Conservation (phyloP, 2,113 vertebrate species). For the Podarcis raffonei region DNA sequence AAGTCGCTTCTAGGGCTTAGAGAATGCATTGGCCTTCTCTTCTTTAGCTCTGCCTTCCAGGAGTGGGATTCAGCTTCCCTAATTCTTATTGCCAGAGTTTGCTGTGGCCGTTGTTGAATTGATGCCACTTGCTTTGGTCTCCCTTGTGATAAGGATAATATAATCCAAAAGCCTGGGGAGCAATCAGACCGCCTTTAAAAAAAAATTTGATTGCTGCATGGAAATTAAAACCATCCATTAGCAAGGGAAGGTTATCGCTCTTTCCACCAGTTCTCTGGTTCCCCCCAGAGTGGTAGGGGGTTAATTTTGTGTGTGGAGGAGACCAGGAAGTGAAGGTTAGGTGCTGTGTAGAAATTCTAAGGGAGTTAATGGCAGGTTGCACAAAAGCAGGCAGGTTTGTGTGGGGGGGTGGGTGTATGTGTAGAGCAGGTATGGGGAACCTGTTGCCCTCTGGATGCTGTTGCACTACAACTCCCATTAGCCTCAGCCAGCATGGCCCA, state of each 20-base stretch:
- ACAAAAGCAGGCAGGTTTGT: too few relatives aligned
- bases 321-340: neutral
- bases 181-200: neutral
- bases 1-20: conserved; percentile 10
- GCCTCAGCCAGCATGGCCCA: too few relatives aligned
- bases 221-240: neutral
- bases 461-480: too few relatives aligned
- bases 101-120: neutral
- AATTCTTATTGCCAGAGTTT: too few relatives aligned
- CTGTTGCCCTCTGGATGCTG: too few relatives aligned
- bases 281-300: neutral
- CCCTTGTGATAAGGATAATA: neutral
- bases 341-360: too few relatives aligned
- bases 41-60: neutral
- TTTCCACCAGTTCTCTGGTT: neutral
- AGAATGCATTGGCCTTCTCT: neutral
- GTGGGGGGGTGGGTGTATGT: neutral
- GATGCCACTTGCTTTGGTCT: neutral
- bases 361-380: neutral
- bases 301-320: neutral
- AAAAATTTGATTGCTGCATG: neutral
- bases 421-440: too few relatives aligned
- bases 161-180: neutral
- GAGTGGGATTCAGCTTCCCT: neutral
- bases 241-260: neutral